Base-by-base conservation (phyloP, 2,113 vertebrate genomes). In the Elgaria multicarinata region DNA sequence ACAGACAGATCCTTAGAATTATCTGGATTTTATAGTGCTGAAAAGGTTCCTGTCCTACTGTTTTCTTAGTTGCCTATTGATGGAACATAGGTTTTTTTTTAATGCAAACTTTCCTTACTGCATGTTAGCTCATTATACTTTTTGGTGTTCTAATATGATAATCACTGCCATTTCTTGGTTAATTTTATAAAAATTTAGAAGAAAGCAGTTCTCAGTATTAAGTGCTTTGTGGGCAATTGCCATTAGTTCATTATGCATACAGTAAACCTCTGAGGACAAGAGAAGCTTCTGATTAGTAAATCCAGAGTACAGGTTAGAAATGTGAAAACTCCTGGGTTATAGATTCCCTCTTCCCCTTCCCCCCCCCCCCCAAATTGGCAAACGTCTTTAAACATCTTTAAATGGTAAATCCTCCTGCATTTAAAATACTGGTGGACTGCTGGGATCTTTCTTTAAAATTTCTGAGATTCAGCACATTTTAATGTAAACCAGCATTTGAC, bases 181-280 rank as follows among this genome's bases (percentile, higher is more conserved):
- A 86, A 87, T 92, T 90, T 69, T 18, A 22, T 83, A n/a, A 62
- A n/a, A 42, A 71, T 53, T 83, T 66, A 90, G 69, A 93, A 90
- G 84, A 90, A 92, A 88, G 69, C 87, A 87, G 55, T 67, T 74
- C 10, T n/a, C 84, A 88, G 69, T 90, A 62, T 64, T 6, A 67
- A 89, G 83, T 80, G 87, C 91, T 94, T 94, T 92, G 26, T 92
- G 90, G 93, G 87, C 90, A 92, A 93, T 93, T 93, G 72, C 91
- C 84, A 80, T 95, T 91, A 91, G 83, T 92, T 96, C 92, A 92
- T 95, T 96, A 92, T 93, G 91, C 83, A 95, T 94, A 91, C 89
- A 92, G 95, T 96, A 95, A 95, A 93, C 87, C 93, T 93, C 76
- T 91, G 90, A 90, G 93, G 91, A 64, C 89, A 92, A 91, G 64